phyloP scores from a whole-genome alignment of 2,797 vertebrate species.

The Chaetophractus vellerosus region DNA sequence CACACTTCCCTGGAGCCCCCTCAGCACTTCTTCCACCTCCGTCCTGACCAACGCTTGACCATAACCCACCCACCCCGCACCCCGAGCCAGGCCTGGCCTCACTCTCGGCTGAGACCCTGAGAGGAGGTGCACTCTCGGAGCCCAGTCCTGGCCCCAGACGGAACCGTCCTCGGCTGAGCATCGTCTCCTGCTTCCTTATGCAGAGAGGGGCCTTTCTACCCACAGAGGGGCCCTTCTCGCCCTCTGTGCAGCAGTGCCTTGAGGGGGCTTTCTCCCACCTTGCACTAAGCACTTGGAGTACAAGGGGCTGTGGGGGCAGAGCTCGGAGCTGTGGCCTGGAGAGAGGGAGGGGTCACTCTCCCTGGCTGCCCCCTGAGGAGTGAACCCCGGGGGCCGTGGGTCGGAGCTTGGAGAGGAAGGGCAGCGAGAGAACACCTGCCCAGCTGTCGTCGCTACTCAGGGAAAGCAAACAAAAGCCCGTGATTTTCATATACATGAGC shows the following conservation, averaged over 20 bases:
- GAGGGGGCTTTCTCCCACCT: background rate
- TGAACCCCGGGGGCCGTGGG: too few species aligned
- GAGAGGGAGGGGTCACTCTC: background rate
- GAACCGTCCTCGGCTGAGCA: background rate
- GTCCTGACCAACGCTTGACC: background rate
- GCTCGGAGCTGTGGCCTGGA: background rate
- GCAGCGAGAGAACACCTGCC: background rate
- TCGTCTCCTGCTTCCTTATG: background rate
- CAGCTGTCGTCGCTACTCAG: conserved; percentile 6
- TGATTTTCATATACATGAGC: conserved; percentile 67
- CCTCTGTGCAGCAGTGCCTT: background rate
- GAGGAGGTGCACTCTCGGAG: background rate
- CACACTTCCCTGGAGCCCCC: background rate
- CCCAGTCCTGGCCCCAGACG: background rate
- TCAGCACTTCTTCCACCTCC: conserved; percentile 11
- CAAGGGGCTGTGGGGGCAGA: background rate
- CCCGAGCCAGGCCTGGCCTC: background rate
- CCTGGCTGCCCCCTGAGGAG: background rate
- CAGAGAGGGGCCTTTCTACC: background rate
- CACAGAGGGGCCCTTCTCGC: background rate
- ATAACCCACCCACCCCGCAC: background rate
- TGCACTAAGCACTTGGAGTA: background rate
- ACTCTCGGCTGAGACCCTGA: background rate
- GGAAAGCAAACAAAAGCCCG: conserved; percentile 69
- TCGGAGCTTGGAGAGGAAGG: background rate